phyloP scores from a whole-genome alignment of 2,113 vertebrate species.

The Edolisoma coerulescens region DNA sequence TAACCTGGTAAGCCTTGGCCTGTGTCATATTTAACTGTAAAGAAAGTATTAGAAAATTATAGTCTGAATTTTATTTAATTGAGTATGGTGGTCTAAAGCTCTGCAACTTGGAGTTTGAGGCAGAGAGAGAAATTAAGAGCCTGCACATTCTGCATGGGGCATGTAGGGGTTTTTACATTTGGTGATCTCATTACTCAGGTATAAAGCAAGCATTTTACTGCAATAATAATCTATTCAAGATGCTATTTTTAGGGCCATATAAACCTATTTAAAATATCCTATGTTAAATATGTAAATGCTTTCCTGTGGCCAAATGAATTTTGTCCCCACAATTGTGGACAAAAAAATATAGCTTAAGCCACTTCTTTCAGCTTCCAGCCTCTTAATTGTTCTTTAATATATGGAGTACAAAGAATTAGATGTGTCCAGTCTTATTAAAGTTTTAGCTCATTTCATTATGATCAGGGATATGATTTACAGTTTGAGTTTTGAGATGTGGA shows the following conservation, averaged over 20 bases:
- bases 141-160: accelerated
- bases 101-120: background rate
- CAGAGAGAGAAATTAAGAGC: background rate
- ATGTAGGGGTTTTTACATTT: background rate
- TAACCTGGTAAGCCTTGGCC: background rate
- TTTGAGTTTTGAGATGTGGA: background rate
- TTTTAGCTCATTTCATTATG: background rate
- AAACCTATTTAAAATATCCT: background rate
- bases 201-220: background rate
- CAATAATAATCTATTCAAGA: background rate
- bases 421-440: background rate
- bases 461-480: background rate
- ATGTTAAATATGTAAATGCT: background rate
- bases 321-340: background rate
- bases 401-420: background rate
- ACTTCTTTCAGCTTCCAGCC: background rate
- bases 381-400: background rate
- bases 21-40: background rate
- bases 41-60: background rate
- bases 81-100: background rate
- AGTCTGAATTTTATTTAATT: background rate
- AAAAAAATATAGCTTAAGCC: background rate
- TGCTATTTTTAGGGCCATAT: background rate
- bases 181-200: background rate
- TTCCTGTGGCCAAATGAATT: background rate